These are phyloP conservation scores for Indicator indicator DNA, from an alignment of 2,113 vertebrate genomes.

Conservation along the genomic window DNA sequence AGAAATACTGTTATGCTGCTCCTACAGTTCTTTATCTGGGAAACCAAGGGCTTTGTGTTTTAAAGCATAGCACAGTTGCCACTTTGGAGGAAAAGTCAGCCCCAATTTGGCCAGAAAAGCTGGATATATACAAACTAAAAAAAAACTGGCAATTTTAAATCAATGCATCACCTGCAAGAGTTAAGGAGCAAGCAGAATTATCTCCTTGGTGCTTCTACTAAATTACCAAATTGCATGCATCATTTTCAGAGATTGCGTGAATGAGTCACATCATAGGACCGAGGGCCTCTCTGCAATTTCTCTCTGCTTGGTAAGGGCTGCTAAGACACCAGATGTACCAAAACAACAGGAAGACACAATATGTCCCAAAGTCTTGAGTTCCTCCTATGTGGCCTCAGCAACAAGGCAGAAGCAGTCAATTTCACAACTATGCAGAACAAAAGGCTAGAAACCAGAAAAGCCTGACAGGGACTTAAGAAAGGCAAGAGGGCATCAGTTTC, in stretches of 20 bases:
- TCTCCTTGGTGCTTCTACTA: neutral
- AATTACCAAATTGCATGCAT: neutral
- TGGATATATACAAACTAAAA: neutral
- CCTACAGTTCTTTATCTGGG: neutral
- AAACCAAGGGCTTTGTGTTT: neutral
- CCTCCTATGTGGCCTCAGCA: neutral
- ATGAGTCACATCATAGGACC: neutral
- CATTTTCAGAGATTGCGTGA: neutral
- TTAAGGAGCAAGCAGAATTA: neutral
- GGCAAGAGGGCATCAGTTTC: neutral
- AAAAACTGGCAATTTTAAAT: neutral
- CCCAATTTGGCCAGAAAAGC: neutral
- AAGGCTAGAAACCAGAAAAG: neutral
- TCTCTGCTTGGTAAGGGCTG: neutral
- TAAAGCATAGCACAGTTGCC: neutral
- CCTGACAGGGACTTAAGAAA: fast-evolving
- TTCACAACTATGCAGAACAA: neutral
- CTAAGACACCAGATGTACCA: neutral
- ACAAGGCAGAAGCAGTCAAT: neutral
- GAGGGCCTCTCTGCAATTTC: neutral
- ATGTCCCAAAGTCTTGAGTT: neutral
- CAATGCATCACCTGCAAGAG: neutral
- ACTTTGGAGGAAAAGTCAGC: neutral
- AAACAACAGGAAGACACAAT: neutral
- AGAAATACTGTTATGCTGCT: neutral